Evolutionary conservation across 2,113 vertebrate species (phyloP), one percentile per base, ranked within the genome.

Genomic region (Lophochroa leadbeateri): DNA sequence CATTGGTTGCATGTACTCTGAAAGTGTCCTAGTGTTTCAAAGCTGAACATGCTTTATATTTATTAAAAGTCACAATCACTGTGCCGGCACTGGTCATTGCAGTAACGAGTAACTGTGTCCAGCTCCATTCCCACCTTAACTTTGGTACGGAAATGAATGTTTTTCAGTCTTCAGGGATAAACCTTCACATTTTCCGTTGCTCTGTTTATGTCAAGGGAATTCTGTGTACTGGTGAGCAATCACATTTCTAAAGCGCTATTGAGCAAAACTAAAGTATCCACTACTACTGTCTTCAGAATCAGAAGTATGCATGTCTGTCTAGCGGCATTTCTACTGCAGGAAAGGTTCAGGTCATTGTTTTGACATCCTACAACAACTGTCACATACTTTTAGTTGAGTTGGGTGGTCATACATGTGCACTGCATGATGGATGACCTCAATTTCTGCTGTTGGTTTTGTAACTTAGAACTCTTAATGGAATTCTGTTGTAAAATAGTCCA

Each of bases 281-380:
- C 31, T 81, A 29, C 78, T 70, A 24, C 27, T 70, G 33, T 44
- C 28, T 97, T 93, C 28, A 52, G 46, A 63, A 63, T 77, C 72
- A 90, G 65, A 88, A 80, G 11, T 23, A 77, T 55, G 14, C 28
- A 23, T 71, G 46, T 83, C 71, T 96, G 85, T 77, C 87, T 94
- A 81, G 55, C 28, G 68, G 11, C 52, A 78, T 92, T 81, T 88
- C 92, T 75, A 77, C 35, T 90, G 35, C 12, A 43, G 60, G 29
- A 88, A 81, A 92, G 10, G 55, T 74, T 86, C 79, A 43, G 43
- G 83, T 83, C 55, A 94, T 94, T 88, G 68, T 90, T 97, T 88
- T 96, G 88, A 93, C 92, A 83, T 92, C 29, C 39, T 63, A 86
- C 60, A 76, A 72, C 77, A 94, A 58, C 94, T 94, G 92, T 95